A percentile compares a stretch with the other conserved stretches of the same genome.
phyloP scores from a whole-genome alignment of 2,888 invertebrate species.

The Caradrina clavipalpis region DNA sequence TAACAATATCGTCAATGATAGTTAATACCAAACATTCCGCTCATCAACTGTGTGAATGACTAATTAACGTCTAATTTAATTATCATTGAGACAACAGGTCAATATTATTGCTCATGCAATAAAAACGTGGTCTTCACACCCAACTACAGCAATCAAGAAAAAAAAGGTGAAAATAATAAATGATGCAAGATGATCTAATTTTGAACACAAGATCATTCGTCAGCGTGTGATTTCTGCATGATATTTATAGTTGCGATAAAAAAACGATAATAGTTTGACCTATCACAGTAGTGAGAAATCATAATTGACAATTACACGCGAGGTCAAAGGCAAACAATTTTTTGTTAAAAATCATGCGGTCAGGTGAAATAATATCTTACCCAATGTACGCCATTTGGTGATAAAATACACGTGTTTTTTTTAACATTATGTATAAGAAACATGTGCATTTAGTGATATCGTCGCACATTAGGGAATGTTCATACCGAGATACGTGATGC shows the following conservation, averaged over 20 bases:
- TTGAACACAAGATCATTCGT: slow-evolving; percentile 33
- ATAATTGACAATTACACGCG: slow-evolving; percentile 16
- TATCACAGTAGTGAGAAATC: slow-evolving; percentile 23
- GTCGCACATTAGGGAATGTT: not conserved
- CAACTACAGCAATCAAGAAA: slow-evolving; percentile 5
- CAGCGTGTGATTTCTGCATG: slow-evolving; percentile 34
- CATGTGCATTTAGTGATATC: too few species aligned
- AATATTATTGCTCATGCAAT: slow-evolving; percentile 21
- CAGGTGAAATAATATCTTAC: not conserved
- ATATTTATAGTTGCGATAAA: slow-evolving; percentile 24
- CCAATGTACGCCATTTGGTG: too few species aligned
- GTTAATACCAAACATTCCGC: slow-evolving; percentile 35
- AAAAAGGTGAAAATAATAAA: slow-evolving; percentile 26
- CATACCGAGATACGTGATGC: not conserved
- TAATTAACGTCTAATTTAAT: slow-evolving; percentile 17
- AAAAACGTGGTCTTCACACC: slow-evolving; percentile 34
- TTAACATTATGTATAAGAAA: too few species aligned
- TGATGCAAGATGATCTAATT: slow-evolving; percentile 42
- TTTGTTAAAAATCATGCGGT: not conserved
- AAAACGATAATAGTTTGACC: slow-evolving; percentile 35
- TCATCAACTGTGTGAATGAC: slow-evolving; percentile 35
- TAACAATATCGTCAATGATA: slow-evolving; percentile 9
- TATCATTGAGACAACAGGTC: slow-evolving; percentile 21
- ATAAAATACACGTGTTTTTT: not conserved
- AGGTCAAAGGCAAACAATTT: slow-evolving; percentile 4